Base-by-base conservation (phyloP, 2,888 invertebrate species). In the Drosophila neonasuta region DNA sequence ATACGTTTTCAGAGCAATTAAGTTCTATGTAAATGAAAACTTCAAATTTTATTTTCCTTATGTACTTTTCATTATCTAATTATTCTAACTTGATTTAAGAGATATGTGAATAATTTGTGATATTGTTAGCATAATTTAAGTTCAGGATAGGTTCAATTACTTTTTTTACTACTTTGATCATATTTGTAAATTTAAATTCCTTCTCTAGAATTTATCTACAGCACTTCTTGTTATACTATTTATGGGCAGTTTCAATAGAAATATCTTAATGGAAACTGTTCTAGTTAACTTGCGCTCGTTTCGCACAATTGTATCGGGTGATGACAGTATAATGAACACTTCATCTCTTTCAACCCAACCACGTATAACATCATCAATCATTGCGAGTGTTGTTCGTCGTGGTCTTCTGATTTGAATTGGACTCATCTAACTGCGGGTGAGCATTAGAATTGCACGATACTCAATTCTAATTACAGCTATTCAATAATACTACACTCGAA, bases 381-480 rank as follows among this genome's bases (percentile, higher is more conserved):
- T 84, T 50, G 24, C 6, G 56, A n/a, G n/a, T 57, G 54, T 60
- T 46, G 32, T 29, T 58, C 58, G 13, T 57, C 58, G 13, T 49
- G 64, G 45, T 57, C 46, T 51, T 32, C 51, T 56, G 50, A 57
- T 61, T 52, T 68, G 70, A 84, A 64, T 84, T 52, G 67, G 55
- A 68, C 49, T 63, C 79, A 68, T 61, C 51, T 72, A 72, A 51
- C 84, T 20, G 73, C 73, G 62, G 68, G 69, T 32, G 56, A 58
- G 63, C 71, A 74, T 66, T 69, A 59, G 61, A 50, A 68, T 71
- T 51, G 74, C 81, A 79, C 70, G 68, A 58, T 64, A 56, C 56
- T 66, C 80, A 76, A 86, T 88, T 82, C 87, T 88, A 86, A 86
- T 88, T 86, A 83, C 81, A 69, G 72, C 79, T 74, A 88, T 88